phyloP scores from a whole-genome alignment of 2,888 invertebrate genomes.

The Melanchra persicariae region DNA sequence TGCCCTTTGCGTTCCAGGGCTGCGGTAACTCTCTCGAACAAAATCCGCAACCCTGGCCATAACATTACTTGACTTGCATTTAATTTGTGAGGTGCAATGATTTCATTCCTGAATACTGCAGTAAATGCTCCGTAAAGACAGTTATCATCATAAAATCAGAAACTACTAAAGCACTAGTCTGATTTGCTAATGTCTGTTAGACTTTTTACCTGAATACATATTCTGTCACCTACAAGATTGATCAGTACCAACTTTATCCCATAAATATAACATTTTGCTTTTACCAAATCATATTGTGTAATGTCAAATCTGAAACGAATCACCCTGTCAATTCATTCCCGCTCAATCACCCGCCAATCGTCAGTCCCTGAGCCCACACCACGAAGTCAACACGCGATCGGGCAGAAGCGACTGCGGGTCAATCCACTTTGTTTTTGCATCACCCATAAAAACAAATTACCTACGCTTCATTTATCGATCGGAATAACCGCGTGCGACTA shows the following conservation, averaged over 20 bases:
- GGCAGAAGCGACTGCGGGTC: constrained; percentile 83
- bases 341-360: constrained; percentile 51
- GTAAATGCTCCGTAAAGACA: background rate
- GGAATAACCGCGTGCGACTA: constrained; percentile 84
- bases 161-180: background rate
- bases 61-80: too few relatives aligned
- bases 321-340: background rate
- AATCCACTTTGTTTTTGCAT: constrained; percentile 90
- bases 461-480: constrained; percentile 87
- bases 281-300: too few relatives aligned
- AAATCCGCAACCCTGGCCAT: too few relatives aligned
- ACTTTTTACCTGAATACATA: too few relatives aligned
- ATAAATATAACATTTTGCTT: too few relatives aligned
- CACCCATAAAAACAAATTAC: constrained; percentile 88
- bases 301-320: background rate
- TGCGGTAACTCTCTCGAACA: too few relatives aligned
- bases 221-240: too few relatives aligned
- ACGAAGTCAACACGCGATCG: constrained; percentile 82
- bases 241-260: too few relatives aligned
- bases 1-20: too few relatives aligned
- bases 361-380: constrained; percentile 54
- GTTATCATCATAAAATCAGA: background rate
- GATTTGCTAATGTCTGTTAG: background rate
- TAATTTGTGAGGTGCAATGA: background rate
- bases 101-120: background rate